Base-by-base conservation (phyloP, 2,888 invertebrate species). In the Acrocyrtus sp. region DNA sequence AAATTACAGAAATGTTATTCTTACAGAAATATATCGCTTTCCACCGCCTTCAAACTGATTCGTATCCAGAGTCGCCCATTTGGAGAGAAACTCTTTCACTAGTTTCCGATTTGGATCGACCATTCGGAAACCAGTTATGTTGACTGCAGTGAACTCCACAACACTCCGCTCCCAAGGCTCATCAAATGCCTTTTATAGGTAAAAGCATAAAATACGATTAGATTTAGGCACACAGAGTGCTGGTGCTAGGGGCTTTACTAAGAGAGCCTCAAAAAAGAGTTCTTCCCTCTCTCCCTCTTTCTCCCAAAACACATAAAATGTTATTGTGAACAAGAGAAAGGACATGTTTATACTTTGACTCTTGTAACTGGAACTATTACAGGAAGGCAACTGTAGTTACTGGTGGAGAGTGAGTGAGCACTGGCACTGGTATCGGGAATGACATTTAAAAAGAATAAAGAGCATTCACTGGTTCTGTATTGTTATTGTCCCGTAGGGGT, bases 71-170 rank as follows among this genome's bases (percentile, higher is more conserved):
- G 90, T 89, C 82, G 90, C 90, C 92, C 96, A 95, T 80, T 90
- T 91, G 82, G 92, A 91, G 83, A 95, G 89, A 86, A 96, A 95
- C 82, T 94, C 92, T 85, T 91, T 91, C 76, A 95, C 94, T 83
- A 91, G 89, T 83, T 90, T 90, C 82, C 92, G 89, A 80, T 90
- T 89, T 81, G 90, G 89, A 85, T 97, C 95, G 77, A 98, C 91
- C 83, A 98, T 92, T 82, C 96, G 92, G 86, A 98, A 98, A 70
- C 98, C 98, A 17, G 74, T 74, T 45, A 74, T 58, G 88, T 98
- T 98, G 83, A 98, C 94, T 81, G 98, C 98, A 57, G 98, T 98
- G 84, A 94, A 97, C 87, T 97, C 96, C 82, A 93, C 92, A 81
- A 96, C 92, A 87, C 95, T 94, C 83, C 57, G 47, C 83, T 96